Percentiles rank a stretch among this genome's conserved stretches.
phyloP scores from a whole-genome alignment of 2,113 vertebrate species.

The Mesoclemmys tuberculata region DNA sequence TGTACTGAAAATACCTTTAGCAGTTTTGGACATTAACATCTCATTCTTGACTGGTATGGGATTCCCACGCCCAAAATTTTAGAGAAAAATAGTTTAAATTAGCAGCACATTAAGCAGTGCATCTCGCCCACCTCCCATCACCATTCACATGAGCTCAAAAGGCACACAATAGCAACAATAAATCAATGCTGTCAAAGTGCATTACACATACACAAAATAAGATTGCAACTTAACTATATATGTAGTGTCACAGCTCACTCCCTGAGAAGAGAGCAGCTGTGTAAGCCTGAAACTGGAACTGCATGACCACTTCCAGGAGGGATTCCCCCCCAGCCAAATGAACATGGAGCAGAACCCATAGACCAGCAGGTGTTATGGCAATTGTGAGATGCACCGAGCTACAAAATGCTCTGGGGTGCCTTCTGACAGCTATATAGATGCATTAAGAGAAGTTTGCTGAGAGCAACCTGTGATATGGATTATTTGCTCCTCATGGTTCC shows the following conservation, averaged over 20 bases:
- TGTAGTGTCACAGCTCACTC: neutral
- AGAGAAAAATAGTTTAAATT: neutral
- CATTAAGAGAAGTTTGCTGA: neutral
- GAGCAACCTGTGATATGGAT: neutral
- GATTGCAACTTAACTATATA: neutral
- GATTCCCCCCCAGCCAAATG: neutral
- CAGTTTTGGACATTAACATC: neutral
- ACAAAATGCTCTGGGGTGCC: rapidly evolving
- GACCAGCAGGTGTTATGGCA: neutral
- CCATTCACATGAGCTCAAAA: neutral
- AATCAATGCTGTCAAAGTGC: neutral
- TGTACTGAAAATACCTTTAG: neutral
- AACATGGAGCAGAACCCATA: neutral
- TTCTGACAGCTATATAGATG: neutral
- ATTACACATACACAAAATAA: neutral
- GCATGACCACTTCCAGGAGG: neutral
- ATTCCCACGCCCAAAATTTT: neutral
- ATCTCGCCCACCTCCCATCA: neutral
- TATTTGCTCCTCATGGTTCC: neutral
- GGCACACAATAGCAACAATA: neutral
- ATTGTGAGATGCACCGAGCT: rapidly evolving
- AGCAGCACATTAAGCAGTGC: neutral
- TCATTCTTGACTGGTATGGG: rapidly evolving
- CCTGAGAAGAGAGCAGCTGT: neutral
- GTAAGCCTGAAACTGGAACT: neutral